Evolutionary conservation across 2,113 vertebrate genomes (phyloP).

Genomic region (Poeciliopsis prolifica): DNA sequence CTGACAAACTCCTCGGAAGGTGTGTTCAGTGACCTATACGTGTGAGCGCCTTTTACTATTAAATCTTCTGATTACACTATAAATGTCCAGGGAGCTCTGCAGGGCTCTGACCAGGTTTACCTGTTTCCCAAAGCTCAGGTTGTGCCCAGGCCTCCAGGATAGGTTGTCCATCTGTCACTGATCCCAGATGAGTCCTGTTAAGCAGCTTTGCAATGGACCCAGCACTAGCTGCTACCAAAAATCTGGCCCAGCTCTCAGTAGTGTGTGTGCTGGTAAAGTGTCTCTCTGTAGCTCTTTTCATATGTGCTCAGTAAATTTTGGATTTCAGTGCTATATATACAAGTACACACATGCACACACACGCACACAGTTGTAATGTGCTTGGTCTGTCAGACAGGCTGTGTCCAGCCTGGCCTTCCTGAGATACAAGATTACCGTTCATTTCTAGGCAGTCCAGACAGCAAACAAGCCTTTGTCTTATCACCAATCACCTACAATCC

Average conservation of each 20-base stretch:
- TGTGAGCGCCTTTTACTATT: conserved; percentile 45
- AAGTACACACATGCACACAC: background rate
- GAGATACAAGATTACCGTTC: conserved; percentile 62
- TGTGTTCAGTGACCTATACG: conserved; percentile 2
- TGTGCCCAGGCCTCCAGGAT: conserved; percentile 52
- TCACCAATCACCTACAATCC: conserved; percentile 33
- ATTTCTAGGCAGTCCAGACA: conserved; percentile 51
- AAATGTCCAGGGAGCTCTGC: conserved; percentile 32
- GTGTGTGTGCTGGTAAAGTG: too few relatives aligned
- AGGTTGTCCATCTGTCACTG: conserved; percentile 70
- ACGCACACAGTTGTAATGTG: background rate
- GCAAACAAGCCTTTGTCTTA: conserved; percentile 69
- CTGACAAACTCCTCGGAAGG: conserved; percentile 7
- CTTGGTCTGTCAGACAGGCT: conserved; percentile 21
- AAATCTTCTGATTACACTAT: conserved; percentile 72
- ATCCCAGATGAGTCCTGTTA: conserved; percentile 71
- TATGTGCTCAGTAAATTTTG: too few relatives aligned
- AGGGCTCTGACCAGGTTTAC: conserved; percentile 55
- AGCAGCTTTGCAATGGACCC: conserved; percentile 68
- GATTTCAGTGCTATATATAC: background rate
- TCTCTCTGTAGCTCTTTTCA: too few relatives aligned
- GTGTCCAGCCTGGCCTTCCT: conserved; percentile 48
- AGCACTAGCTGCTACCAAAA: conserved; percentile 51
- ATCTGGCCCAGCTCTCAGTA: conserved; percentile 32
- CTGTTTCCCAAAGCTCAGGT: conserved; percentile 54